Base-by-base conservation (phyloP, 2,797 vertebrate species). In the Malacoctenus gilli region DNA sequence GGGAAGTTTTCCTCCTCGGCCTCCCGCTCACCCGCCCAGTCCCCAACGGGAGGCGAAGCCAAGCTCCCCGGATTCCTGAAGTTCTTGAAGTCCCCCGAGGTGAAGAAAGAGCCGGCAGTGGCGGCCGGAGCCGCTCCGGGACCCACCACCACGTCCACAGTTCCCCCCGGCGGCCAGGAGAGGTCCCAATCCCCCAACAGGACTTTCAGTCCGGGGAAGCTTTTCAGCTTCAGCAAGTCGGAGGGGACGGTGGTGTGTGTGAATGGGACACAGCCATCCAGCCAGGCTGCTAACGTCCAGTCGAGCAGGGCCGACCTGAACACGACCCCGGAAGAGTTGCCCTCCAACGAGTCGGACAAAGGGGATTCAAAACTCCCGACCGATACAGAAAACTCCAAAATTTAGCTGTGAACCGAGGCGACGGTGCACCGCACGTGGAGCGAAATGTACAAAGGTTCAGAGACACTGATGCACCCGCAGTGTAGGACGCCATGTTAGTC, bases 61-160 rank as follows among this genome's bases (percentile, higher is more conserved):
- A 96, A 96, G 76, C 92, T 97, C 14, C 94, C 95, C 0, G 94
- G 89, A 0, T 97, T 97, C 82, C 91, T 97, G 19, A 95, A 95
- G 78, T 96, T 97, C 87, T 86, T 96, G 4, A 96, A 96, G 73
- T 93, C 94, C 0, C 94, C 94, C 0, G 95, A 95, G 74, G 82
- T 80, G 0, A 94, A 92, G 49, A 90, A 95, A 72, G 95, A 95
- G 34, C 47, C 83, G 0, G 79, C 84, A 0, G 70, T 44, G 4
- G 77, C 82, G 0, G 67, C 39, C 0, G 86, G 77, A 7, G 67
- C 41, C 0, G 22, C 39, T 0, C 37, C 63, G 0, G 73, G 71
- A 13, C 70, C 80, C 0, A 77, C 67, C 0, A 73, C 22, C 16
- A 56, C 59, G 11, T 69, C 84, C 0, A 21, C 83, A 0, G 61